A percentile compares a stretch with the other conserved stretches of the same genome.
phyloP scores from a whole-genome alignment of 2,888 invertebrate genomes.

The Rhorus exstirpatorius region DNA sequence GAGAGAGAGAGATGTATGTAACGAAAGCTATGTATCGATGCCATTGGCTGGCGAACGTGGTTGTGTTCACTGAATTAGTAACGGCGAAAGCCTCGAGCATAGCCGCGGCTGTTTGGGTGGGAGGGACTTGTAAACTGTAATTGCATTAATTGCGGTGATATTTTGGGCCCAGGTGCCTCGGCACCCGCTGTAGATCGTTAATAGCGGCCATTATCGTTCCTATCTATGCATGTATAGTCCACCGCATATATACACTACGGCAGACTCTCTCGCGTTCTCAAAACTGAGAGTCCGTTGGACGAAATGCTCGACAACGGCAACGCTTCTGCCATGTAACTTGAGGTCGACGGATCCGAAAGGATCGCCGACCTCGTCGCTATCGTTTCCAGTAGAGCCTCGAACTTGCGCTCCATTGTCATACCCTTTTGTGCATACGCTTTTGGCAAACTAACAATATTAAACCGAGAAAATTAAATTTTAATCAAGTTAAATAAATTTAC shows the following conservation, averaged over 20 bases:
- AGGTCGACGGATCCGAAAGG: slow-evolving; percentile 49
- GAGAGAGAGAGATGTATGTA: neutral
- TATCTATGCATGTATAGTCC: slow-evolving; percentile 37
- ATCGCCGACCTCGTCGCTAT: slow-evolving; percentile 42
- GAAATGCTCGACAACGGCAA: slow-evolving; percentile 64
- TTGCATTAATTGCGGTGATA: slow-evolving; percentile 85
- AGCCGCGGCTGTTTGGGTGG: slow-evolving; percentile 71
- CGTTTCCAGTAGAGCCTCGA: slow-evolving; percentile 6
- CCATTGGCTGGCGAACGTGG: slow-evolving; percentile 16
- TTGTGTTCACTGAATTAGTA: slow-evolving; percentile 71
- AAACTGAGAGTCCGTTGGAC: slow-evolving; percentile 64
- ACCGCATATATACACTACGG: neutral
- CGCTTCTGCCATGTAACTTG: slow-evolving; percentile 7
- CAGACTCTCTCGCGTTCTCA: neutral
- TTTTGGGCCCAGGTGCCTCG: slow-evolving; percentile 85
- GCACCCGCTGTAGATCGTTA: slow-evolving; percentile 83
- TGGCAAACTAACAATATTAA: neutral
- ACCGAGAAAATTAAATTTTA: neutral
- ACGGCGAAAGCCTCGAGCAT: slow-evolving; percentile 60
- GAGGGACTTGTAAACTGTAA: slow-evolving; percentile 85
- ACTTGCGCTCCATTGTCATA: slow-evolving; percentile 3
- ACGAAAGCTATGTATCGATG: slow-evolving; percentile 45
- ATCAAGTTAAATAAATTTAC: too few relatives aligned
- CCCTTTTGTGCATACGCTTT: neutral
- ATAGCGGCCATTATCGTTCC: slow-evolving; percentile 84